Conservation (phyloP, 2,888 invertebrate genomes). For the Diloba caeruleocephala region DNA sequence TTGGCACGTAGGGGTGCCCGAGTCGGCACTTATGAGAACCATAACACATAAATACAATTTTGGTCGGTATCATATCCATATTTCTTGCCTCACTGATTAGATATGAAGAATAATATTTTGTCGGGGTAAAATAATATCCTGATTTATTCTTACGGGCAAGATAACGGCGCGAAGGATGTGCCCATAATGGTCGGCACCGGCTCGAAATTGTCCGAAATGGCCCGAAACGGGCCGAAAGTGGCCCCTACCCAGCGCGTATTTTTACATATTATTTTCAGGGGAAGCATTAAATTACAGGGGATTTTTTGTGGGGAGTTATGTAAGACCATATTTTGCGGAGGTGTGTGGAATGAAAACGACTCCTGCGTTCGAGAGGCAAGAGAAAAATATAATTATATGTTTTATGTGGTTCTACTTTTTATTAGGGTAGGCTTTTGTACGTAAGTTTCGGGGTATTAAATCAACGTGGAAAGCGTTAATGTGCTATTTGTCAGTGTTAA, state of each 20-base stretch:
- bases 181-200: slow-evolving; percentile 71
- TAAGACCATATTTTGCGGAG: slow-evolving; percentile 82
- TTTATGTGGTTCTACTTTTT: slow-evolving; percentile 68
- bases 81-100: slow-evolving; percentile 82
- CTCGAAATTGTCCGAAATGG: slow-evolving; percentile 73
- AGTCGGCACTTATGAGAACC: slow-evolving; percentile 56
- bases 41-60: slow-evolving; percentile 70
- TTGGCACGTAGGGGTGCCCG: slow-evolving; percentile 53
- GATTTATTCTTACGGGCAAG: slow-evolving; percentile 82
- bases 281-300: slow-evolving; percentile 82
- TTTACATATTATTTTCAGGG: slow-evolving; percentile 84
- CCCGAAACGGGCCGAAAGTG: slow-evolving; percentile 71
- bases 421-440: slow-evolving; percentile 63
- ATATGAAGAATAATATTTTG: slow-evolving; percentile 83
- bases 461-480: slow-evolving; percentile 56
- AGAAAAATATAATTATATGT: slow-evolving; percentile 76
- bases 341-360: slow-evolving; percentile 76
- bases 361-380: slow-evolving; percentile 73
- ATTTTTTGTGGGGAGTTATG: slow-evolving; percentile 79
- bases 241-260: slow-evolving; percentile 74
- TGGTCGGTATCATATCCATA: slow-evolving; percentile 73
- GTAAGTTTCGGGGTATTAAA: slow-evolving; percentile 56
- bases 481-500: slow-evolving; percentile 53
- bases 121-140: slow-evolving; percentile 80
- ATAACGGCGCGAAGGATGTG: slow-evolving; percentile 80